Evolutionary conservation across 2,888 invertebrate genomes (phyloP).

Genomic region (Hipparchia semele): DNA sequence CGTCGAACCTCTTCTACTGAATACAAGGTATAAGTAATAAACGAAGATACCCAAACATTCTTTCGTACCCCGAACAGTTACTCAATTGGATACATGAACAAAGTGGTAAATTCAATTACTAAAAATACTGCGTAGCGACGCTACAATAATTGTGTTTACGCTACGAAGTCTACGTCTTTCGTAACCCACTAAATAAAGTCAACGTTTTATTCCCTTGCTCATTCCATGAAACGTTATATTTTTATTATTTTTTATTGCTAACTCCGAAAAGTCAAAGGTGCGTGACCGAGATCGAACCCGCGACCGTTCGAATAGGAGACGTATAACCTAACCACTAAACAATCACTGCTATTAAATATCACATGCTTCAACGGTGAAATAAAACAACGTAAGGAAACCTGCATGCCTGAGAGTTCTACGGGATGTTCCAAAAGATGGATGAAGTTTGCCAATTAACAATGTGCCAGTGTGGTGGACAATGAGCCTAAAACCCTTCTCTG

Average conservation of each 20-base stretch:
- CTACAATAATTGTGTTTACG: constrained; percentile 35
- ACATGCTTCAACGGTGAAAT: too few species aligned
- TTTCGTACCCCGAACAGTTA: constrained; percentile 6
- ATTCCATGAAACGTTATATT: neutral
- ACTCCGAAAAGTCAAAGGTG: too few species aligned
- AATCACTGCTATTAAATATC: too few species aligned
- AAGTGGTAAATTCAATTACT: constrained; percentile 34
- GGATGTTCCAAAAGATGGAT: too few species aligned
- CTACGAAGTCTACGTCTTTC: constrained; percentile 23
- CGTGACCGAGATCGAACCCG: too few species aligned
- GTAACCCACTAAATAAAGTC: constrained; percentile 22
- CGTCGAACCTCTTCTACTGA: neutral
- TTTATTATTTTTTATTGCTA: too few species aligned
- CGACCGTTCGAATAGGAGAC: too few species aligned
- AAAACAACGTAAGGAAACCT: too few species aligned
- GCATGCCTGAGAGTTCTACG: too few species aligned
- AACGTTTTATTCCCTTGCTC: constrained; percentile 16
- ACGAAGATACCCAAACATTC: constrained; percentile 4
- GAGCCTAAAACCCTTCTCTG: too few species aligned
- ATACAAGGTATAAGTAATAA: neutral
- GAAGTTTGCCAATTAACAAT: too few species aligned
- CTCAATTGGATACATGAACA: constrained; percentile 28
- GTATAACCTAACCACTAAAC: neutral
- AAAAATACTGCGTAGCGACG: constrained; percentile 33
- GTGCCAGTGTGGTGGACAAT: too few species aligned